Base-by-base conservation (phyloP, 2,797 vertebrate genomes). In the Chanos chanos region DNA sequence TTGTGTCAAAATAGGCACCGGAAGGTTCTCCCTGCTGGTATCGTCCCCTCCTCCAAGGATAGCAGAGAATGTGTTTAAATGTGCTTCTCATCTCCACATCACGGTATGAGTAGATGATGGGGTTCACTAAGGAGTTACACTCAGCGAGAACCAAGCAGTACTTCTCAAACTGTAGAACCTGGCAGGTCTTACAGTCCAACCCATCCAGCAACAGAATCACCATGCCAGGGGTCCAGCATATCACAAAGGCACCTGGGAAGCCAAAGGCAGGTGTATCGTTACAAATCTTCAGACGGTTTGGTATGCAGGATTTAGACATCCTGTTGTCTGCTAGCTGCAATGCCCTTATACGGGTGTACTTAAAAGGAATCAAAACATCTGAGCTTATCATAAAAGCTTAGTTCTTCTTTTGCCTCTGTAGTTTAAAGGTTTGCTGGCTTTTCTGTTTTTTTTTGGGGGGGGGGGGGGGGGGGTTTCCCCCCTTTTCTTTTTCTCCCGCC, bases 221-320 rank as follows among this genome's bases (percentile, higher is more conserved):
- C 24, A 96, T 90, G 3, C 92, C 95, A 0, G 95, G 95, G 0
- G 94, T 97, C 95, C 95, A 98, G 77, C 95, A 98, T 77, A 98
- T 89, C 19, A 97, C 89, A n/a, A 97, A 98, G 0, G 93, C 91
- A 15, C 95, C 95, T 96, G 77, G 3, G 22, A 43, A 25, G 48
- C 68, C 10, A 61, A 5, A 75, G 8, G 13, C 2, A 4, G 8
- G 2, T 9, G 10, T 5, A 28, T 19, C 2, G 19, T 10, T 15
- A 1, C 10, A 40, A 21, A 27, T 21, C 41, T 4, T 1, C 3
- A 18, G 6, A n/a, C n/a, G n/a, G n/a, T n/a, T n/a, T n/a, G n/a
- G n/a, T n/a, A n/a, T n/a, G n/a, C n/a, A n/a, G n/a, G n/a, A n/a
- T n/a, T n/a, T n/a, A n/a, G n/a, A n/a, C n/a, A n/a, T n/a, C n/a